A percentile compares a stretch with the other conserved stretches of the same genome.
Evolutionary conservation across 1,140 invertebrate genomes (phyloP).

Genomic region (Mylabris phalerata): DNA sequence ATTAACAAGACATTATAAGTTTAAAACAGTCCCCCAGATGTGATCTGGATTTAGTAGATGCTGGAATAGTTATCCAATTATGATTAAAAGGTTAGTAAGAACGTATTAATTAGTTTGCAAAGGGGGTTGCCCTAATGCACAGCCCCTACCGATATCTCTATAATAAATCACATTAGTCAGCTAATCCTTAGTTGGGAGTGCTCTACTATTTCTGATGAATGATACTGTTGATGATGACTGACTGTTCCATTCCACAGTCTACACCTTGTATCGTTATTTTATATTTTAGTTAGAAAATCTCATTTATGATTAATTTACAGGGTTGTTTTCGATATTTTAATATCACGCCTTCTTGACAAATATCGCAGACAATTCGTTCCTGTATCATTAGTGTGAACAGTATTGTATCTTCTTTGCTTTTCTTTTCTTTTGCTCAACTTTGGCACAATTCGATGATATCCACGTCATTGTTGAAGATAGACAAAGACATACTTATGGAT

Average conservation of each 20-base stretch:
- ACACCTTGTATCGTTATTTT: no score
- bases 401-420: constrained; percentile 5
- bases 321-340: constrained; percentile 19
- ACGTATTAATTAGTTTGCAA: constrained; percentile 38
- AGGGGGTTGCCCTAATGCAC: constrained; percentile 32
- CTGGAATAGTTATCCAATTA: constrained; percentile 39
- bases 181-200: constrained; percentile 31
- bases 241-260: no score
- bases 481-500: constrained; percentile 14
- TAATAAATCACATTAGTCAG: constrained; percentile 39
- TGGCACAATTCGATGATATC: not conserved
- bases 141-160: constrained; percentile 34
- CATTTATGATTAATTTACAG: no score
- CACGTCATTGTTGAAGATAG: constrained; percentile 5
- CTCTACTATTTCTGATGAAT: not conserved
- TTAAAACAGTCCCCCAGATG: constrained; percentile 31
- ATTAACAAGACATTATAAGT: constrained; percentile 40
- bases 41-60: constrained; percentile 32
- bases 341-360: constrained; percentile 29
- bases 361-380: constrained; percentile 19
- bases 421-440: not conserved
- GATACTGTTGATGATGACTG: not conserved
- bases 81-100: constrained; percentile 41
- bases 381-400: constrained; percentile 14
- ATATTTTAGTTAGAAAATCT: no score